These are phyloP conservation scores for Pelecanus crispus DNA, from an alignment of 2,113 vertebrate genomes.

Conservation along the genomic window DNA sequence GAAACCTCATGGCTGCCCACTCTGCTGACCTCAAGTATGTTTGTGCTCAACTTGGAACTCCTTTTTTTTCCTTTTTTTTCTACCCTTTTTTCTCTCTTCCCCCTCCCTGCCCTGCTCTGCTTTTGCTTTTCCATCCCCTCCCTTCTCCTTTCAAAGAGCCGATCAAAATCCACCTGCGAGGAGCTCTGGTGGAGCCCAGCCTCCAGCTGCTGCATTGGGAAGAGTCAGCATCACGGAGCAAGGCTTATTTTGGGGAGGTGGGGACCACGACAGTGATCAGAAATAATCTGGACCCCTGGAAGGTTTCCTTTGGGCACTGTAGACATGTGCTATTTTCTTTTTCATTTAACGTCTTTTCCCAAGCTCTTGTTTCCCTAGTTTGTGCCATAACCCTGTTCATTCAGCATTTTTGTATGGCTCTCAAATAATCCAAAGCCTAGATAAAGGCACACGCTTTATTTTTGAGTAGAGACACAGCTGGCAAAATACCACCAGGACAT, in stretches of 20 bases:
- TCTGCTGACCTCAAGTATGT: constrained; percentile 99
- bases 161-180: not conserved
- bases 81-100: constrained; percentile 9
- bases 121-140: constrained; percentile 60
- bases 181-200: not conserved
- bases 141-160: constrained; percentile 32
- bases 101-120: constrained; percentile 29
- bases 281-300: not conserved
- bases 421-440: not conserved
- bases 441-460: not conserved
- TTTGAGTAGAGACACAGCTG: not conserved
- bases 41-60: constrained; percentile 78
- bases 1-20: constrained; percentile 99
- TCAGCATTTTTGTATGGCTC: not conserved
- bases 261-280: not conserved
- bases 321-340: not conserved
- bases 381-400: not conserved
- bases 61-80: constrained; percentile 46
- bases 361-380: not conserved
- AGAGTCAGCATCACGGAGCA: not conserved
- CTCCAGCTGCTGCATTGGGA: not conserved
- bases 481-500: not conserved
- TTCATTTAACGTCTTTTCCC: not conserved
- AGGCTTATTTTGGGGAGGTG: not conserved
- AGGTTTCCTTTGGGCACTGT: constrained; percentile 2